Conservation (phyloP, 2,113 vertebrate species). For the Austrofundulus limnaeus region DNA sequence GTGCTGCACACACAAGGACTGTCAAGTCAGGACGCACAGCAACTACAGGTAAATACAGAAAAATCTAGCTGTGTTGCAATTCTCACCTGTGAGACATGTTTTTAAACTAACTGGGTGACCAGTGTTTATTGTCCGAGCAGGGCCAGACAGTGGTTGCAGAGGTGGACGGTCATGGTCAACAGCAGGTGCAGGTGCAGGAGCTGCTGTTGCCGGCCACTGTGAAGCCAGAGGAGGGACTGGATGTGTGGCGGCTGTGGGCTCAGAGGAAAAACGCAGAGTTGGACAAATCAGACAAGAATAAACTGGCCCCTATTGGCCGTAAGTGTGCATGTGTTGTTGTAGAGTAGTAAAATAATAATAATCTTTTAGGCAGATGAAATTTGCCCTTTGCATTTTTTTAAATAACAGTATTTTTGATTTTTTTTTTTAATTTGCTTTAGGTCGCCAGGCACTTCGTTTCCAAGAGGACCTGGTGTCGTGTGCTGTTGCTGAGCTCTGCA, state of each 20-base stretch:
- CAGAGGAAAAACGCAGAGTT: conserved; percentile 95
- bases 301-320: conserved; percentile 96
- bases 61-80: background rate
- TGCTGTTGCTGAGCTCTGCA: conserved; percentile 96
- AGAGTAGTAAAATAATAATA: background rate
- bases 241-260: conserved; percentile 96
- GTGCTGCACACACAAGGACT: conserved; percentile 74
- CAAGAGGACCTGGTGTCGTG: conserved; percentile 97
- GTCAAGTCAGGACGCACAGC: conserved; percentile 84
- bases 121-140: conserved; percentile 60
- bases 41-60: conserved; percentile 75
- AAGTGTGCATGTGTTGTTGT: conserved; percentile 62
- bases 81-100: background rate
- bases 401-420: background rate
- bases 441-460: conserved; percentile 93
- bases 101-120: background rate
- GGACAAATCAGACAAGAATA: conserved; percentile 93
- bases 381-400: background rate
- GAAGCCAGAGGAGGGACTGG: conserved; percentile 96
- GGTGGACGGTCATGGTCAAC: conserved; percentile 75
- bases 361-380: background rate
- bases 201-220: conserved; percentile 92
- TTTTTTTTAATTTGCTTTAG: conserved; percentile 71
- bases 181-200: conserved; percentile 91
- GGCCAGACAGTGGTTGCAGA: conserved; percentile 86